phyloP scores from a whole-genome alignment of 2,888 invertebrate genomes.

The Folsomia manolachei region DNA sequence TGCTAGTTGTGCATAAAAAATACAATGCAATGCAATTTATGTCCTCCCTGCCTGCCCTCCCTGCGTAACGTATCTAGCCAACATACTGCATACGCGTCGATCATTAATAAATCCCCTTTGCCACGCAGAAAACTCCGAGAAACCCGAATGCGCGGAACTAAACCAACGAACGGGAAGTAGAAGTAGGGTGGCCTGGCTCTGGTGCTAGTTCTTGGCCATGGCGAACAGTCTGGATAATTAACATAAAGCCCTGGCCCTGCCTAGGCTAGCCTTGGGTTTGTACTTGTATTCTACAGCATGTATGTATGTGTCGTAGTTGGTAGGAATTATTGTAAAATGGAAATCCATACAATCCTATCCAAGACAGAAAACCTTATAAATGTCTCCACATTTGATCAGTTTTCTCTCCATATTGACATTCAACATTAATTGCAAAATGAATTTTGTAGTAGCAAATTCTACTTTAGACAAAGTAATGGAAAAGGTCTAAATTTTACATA shows the following conservation, averaged over 20 bases:
- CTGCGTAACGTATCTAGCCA: background rate
- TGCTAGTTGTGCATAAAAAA: too few species aligned
- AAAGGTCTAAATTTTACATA: background rate
- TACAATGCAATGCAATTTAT: too few species aligned
- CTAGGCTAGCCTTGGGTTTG: too few species aligned
- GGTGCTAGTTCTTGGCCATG: background rate
- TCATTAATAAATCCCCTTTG: background rate
- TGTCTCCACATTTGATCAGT: background rate
- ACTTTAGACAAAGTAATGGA: background rate
- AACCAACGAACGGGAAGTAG: background rate
- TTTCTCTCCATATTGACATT: too few species aligned
- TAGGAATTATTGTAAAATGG: too few species aligned
- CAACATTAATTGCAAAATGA: conserved; percentile 10
- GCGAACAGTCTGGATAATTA: background rate
- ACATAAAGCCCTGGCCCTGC: too few species aligned
- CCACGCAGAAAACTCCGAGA: background rate
- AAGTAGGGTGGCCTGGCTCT: background rate
- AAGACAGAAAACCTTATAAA: background rate
- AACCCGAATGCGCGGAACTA: background rate
- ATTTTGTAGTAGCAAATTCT: background rate
- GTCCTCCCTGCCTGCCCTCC: background rate
- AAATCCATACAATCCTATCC: too few species aligned
- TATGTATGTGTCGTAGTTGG: too few species aligned
- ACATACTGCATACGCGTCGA: conserved; percentile 5
- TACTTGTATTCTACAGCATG: too few species aligned